phyloP scores from a whole-genome alignment of 2,797 vertebrate genomes.

The Hephaestus fuliginosus region DNA sequence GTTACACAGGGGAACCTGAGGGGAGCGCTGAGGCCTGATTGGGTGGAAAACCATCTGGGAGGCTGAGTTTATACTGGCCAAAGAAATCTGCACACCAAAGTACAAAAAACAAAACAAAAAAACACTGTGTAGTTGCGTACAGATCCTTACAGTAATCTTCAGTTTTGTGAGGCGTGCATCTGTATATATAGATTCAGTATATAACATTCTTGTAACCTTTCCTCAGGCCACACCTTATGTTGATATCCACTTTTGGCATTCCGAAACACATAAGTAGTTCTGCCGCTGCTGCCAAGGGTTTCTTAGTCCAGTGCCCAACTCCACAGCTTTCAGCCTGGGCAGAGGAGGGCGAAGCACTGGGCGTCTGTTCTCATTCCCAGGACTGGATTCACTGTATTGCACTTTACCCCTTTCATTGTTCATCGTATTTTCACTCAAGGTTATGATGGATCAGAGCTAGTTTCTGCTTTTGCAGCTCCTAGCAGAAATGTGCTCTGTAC shows the following conservation, averaged over 20 bases:
- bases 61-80: constrained; percentile 62
- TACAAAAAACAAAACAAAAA: constrained; percentile 47
- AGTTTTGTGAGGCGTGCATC: constrained; percentile 29
- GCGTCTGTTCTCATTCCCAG: constrained; percentile 65
- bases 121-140: constrained; percentile 17
- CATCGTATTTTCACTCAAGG: constrained; percentile 29
- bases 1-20: constrained; percentile 56
- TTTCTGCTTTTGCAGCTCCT: constrained; percentile 3
- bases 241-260: constrained; percentile 63
- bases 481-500: neutral
- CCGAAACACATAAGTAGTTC: constrained; percentile 55
- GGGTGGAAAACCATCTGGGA: constrained; percentile 70
- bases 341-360: constrained; percentile 45
- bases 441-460: constrained; percentile 28
- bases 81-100: constrained; percentile 57
- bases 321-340: constrained; percentile 50
- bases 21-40: constrained; percentile 63
- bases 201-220: constrained; percentile 52
- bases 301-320: constrained; percentile 56
- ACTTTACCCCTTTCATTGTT: constrained; percentile 54
- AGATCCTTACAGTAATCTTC: constrained; percentile 27
- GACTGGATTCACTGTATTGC: constrained; percentile 55
- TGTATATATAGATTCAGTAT: constrained; percentile 48
- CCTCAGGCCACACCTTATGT: constrained; percentile 55
- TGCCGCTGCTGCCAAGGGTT: constrained; percentile 58